Conservation (phyloP, 2,888 invertebrate species). For the Amphipoea lucens region DNA sequence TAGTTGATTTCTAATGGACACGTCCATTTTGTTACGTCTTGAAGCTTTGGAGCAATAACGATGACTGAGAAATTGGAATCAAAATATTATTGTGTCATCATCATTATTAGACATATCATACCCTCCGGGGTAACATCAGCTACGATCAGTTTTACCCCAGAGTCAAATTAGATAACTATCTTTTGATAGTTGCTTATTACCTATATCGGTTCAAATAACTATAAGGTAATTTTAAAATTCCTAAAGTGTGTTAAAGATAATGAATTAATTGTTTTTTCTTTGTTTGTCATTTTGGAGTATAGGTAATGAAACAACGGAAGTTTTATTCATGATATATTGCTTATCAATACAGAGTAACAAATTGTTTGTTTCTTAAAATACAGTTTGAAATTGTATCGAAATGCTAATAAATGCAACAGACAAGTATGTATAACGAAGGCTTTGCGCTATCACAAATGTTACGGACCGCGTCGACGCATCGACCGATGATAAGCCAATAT, state of each 20-base stretch:
- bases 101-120: not conserved
- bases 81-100: not conserved
- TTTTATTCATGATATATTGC: constrained; percentile 90
- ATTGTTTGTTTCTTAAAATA: constrained; percentile 85
- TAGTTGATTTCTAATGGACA: constrained; percentile 60
- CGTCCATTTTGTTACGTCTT: constrained; percentile 59
- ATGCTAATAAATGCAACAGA: constrained; percentile 90
- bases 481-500: constrained; percentile 85
- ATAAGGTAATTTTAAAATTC: not conserved
- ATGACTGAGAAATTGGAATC: constrained; percentile 12
- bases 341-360: constrained; percentile 90
- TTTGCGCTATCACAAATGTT: constrained; percentile 88
- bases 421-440: constrained; percentile 82
- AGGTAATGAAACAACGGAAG: constrained; percentile 69
- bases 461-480: constrained; percentile 71
- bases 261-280: not conserved
- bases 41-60: not conserved
- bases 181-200: not conserved
- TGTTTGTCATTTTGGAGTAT: not conserved
- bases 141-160: constrained; percentile 11
- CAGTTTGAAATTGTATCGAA: constrained; percentile 85
- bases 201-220: constrained; percentile 12
- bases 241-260: not conserved
- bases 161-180: constrained; percentile 34
- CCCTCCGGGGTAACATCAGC: constrained; percentile 29